Evolutionary conservation across 2,113 vertebrate species (phyloP), one percentile per base, ranked within the genome.

Genomic region (Indri indri): DNA sequence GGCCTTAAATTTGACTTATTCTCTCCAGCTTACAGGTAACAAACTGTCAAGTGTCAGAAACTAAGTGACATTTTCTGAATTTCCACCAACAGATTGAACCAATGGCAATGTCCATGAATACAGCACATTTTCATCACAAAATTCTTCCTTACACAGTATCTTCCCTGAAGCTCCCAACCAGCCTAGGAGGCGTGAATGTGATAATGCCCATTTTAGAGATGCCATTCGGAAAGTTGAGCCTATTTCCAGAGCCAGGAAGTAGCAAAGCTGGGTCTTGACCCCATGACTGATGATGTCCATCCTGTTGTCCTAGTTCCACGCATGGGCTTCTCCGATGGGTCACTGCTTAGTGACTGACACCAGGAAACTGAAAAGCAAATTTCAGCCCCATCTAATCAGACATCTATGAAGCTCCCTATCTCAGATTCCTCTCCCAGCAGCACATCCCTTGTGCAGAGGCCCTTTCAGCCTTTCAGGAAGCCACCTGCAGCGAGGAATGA

Each of bases 291-390:
- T 0, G 13, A 16, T 10, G 3, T 10, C 3, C 7, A 22, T 59
- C n/a, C n/a, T 65, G 0, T 27, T 32, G 57, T 25, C 22, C 2
- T 27, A 13, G 37, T 9, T n/a, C 27, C 34, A n/a, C 8, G 7
- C 18, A 5, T 0, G 0, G 37, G 20, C 61, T 18, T 70, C 18
- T 4, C 30, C 17, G 42, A 17, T 3, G 1, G 6, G n/a, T 59
- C 47, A 54, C 20, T 9, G 25, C 34, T 76, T 37, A 25, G 6
- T 40, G 30, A 93, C 13, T 1, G 4, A 17, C 45, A n/a, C 25
- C 23, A 65, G 54, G 66, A 70, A n/a, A 42, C 45, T 9, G 5
- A 94, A 30, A 70, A n/a, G 17, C 0, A 0, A 57, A 20, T 37
- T 7, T 25, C 11, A 18, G 32, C 23, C 16, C 57, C 18, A 0